Conservation (phyloP, 2,113 vertebrate genomes). For the Sylvietta virens region DNA sequence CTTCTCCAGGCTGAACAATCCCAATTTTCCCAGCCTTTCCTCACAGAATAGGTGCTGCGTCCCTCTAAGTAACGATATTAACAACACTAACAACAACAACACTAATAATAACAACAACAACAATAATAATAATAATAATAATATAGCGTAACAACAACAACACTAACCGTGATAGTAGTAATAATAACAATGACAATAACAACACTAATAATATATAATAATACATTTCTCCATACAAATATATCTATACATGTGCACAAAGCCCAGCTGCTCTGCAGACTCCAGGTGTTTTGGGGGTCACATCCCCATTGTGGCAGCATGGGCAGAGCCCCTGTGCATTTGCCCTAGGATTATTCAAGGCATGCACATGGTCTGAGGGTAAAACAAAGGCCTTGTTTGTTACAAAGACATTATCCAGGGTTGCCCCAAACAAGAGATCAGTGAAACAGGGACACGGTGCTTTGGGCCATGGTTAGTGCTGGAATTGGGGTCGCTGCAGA, state of each 20-base stretch:
- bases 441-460: fast-evolving
- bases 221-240: background rate
- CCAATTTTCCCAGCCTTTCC: background rate
- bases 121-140: background rate
- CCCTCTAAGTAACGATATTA: background rate
- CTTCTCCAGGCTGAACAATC: background rate
- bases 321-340: background rate
- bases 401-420: background rate
- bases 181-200: too few species aligned
- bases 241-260: background rate
- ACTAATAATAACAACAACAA: background rate
- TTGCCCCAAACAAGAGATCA: background rate
- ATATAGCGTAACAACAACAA: background rate
- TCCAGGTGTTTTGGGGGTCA: background rate
- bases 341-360: background rate
- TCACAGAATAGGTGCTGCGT: background rate
- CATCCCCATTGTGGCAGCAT: fast-evolving
- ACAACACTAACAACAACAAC: background rate
- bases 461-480: background rate
- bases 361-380: background rate
- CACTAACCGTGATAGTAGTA: background rate
- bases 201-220: background rate
- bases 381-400: background rate
- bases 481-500: background rate
- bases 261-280: background rate